Evolutionary conservation across 2,797 vertebrate genomes (phyloP).

Genomic region (Alauda arvensis): DNA sequence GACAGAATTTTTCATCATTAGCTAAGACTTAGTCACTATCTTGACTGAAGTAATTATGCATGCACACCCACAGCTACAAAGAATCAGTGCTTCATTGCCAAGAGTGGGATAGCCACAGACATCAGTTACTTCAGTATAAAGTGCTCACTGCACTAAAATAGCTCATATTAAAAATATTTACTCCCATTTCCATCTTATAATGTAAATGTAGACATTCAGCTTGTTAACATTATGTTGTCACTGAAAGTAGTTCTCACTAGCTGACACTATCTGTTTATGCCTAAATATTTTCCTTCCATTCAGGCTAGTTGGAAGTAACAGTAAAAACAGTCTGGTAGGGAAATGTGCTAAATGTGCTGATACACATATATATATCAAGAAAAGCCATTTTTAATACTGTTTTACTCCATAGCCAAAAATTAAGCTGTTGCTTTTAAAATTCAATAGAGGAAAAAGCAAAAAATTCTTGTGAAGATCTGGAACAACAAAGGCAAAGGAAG

Average conservation of each 20-base stretch:
- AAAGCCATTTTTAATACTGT: background rate
- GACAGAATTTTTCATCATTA: background rate
- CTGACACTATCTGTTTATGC: conserved; percentile 35
- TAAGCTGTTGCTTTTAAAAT: background rate
- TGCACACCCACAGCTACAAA: background rate
- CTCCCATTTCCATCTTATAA: background rate
- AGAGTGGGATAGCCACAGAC: background rate
- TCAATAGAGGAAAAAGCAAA: background rate
- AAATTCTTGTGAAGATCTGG: background rate
- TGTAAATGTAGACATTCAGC: background rate
- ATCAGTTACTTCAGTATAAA: background rate
- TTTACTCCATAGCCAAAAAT: background rate
- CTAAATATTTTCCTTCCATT: conserved; percentile 44
- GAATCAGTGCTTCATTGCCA: background rate
- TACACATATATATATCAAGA: background rate
- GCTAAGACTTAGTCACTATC: background rate
- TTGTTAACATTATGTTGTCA: background rate
- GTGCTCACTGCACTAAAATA: background rate
- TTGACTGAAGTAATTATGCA: background rate
- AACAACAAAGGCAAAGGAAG: background rate
- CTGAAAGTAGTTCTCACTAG: conserved; percentile 12
- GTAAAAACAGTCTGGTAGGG: conserved; percentile 17
- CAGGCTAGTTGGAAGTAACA: conserved; percentile 30
- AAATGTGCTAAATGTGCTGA: background rate
- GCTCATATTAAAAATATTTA: background rate